Evolutionary conservation across 2,113 vertebrate species (phyloP).

Genomic region (Castor canadensis): DNA sequence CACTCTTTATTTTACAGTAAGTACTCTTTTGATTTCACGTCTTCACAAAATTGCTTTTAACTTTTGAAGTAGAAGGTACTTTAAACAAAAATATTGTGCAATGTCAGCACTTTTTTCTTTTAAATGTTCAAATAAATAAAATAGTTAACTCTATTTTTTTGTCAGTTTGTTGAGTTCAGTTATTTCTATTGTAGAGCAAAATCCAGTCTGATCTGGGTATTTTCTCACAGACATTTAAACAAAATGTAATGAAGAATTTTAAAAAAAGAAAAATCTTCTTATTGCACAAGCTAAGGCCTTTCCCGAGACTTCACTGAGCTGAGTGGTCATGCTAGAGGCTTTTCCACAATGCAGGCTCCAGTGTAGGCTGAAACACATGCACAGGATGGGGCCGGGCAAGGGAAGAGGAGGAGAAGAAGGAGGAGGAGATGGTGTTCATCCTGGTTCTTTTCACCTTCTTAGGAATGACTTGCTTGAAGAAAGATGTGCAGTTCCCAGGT

Average conservation of each 20-base stretch:
- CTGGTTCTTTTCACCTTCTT: constrained; percentile 79
- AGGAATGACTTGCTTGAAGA: constrained; percentile 85
- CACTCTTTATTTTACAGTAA: constrained; percentile 88
- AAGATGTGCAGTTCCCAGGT: constrained; percentile 79
- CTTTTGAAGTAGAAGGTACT: constrained; percentile 85
- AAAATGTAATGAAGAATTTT: constrained; percentile 80
- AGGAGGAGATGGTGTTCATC: constrained; percentile 61
- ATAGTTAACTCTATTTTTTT: constrained; percentile 83
- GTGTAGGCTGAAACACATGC: constrained; percentile 78
- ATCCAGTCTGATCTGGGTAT: constrained; percentile 83
- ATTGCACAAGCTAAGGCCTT: constrained; percentile 86
- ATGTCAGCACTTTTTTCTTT: constrained; percentile 83
- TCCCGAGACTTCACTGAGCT: constrained; percentile 80
- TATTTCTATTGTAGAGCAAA: constrained; percentile 81
- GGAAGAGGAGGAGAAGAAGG: constrained; percentile 66
- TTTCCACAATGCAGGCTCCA: constrained; percentile 81
- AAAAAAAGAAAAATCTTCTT: constrained; percentile 79
- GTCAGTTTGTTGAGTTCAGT: constrained; percentile 81
- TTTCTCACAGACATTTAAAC: constrained; percentile 79
- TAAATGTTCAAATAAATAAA: constrained; percentile 90
- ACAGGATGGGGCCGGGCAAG: constrained; percentile 76
- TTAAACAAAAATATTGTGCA: constrained; percentile 89
- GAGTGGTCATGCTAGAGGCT: constrained; percentile 69
- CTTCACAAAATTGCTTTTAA: constrained; percentile 86
- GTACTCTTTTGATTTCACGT: constrained; percentile 82